A percentile compares a stretch with the other conserved stretches of the same genome.
phyloP scores from a whole-genome alignment of 2,797 vertebrate species.

The Sebastes iracundus region DNA sequence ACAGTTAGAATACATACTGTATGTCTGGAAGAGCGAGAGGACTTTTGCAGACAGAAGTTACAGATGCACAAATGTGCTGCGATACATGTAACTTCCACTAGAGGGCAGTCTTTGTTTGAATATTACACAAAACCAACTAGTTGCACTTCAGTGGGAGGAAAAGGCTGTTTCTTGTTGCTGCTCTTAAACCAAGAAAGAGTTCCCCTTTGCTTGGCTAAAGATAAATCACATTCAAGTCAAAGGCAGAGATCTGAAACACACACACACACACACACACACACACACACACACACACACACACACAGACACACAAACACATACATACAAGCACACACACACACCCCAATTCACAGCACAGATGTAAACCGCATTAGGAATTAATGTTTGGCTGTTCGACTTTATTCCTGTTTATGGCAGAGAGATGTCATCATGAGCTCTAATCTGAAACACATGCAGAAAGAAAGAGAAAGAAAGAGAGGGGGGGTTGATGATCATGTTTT shows the following conservation, averaged over 20 bases:
- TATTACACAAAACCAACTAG: neutral
- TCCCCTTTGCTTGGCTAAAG: slow-evolving; percentile 26
- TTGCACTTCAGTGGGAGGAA: neutral
- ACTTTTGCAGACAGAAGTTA: neutral
- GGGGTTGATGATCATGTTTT: slow-evolving; percentile 25
- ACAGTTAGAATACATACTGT: neutral
- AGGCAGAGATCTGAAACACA: slow-evolving; percentile 7
- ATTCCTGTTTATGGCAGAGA: slow-evolving; percentile 55
- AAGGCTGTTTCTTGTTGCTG: slow-evolving; percentile 7
- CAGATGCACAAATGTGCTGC: neutral
- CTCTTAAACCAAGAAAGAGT: slow-evolving; percentile 1
- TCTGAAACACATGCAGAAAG: slow-evolving; percentile 55
- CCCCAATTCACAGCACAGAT: slow-evolving; percentile 19
- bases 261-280: neutral
- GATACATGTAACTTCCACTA: slow-evolving; percentile 61
- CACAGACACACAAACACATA: neutral
- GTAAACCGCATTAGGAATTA: slow-evolving; percentile 49
- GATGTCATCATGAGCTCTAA: slow-evolving; percentile 53
- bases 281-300: neutral
- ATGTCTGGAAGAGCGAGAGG: neutral
- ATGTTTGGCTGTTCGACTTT: slow-evolving; percentile 45
- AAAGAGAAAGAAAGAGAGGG: neutral
- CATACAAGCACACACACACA: neutral
- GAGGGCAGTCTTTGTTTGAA: slow-evolving; percentile 58
- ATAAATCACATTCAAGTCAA: slow-evolving; percentile 23